Base-by-base conservation (phyloP, 1,140 invertebrate species). In the Macrotrachela quadricornifera region DNA sequence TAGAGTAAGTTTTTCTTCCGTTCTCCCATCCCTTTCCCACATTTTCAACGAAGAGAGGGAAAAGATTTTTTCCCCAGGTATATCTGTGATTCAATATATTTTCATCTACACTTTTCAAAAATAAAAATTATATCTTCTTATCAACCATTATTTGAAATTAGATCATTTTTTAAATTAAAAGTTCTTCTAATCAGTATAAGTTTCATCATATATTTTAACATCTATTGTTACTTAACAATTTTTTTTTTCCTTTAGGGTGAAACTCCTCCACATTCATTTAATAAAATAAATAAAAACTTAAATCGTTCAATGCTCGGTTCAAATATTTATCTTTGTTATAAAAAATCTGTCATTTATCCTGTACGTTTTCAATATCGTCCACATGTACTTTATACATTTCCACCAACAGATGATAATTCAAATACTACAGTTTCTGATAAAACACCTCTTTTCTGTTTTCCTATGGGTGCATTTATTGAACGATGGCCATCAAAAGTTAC, bases 381-480 rank as follows among this genome's bases (percentile, higher is more conserved):
- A 64, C 80, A 63, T 9, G 64, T 67, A 36, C 55, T 69, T 58
- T 62, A 55, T 46, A 64, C 70, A 54, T 64, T 74, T 71, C 61
- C 65, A 67, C 39, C 62, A 61, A 55, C 81, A 80, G 65, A 92
- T 81, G 80, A 91, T 69, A 79, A 84, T 53, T 76, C 77, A 54
- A 2, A 30, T 30, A 2, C 3, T 4, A 30, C 21, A 2, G 79
- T 96, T 62, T 81, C 88, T 41, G 73, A 79, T 60, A 81, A 82
- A 38, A 85, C 96, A 46, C 83, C 90, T 16, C 78, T 94, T 71
- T 99, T 99, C 72, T 96, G 90, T 70, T 72, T 97, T 56, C 92
- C 92, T 10, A 94, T 97, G 87, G 91, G 92, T 41, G 85, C 90
- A n/a, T 87, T 84, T 0, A 73, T 99, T 39, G 92, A 99, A 70